Evolutionary conservation across 2,113 vertebrate genomes (phyloP).

Genomic region (Catharus fuscescens): DNA sequence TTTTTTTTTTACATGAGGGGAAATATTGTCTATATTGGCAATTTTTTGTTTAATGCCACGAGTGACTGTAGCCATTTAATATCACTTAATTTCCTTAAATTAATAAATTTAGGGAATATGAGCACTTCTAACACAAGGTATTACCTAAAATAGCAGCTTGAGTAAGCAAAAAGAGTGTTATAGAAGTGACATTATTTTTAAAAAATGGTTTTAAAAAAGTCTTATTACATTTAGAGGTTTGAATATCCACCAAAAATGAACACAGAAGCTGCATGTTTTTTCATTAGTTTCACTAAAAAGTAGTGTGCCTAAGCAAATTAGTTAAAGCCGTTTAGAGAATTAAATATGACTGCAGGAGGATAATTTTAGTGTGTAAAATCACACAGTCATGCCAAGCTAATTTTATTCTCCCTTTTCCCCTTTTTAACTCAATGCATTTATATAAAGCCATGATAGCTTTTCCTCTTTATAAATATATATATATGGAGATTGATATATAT

Average conservation of each 20-base stretch:
- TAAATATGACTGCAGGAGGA: not conserved
- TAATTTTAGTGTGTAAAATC: constrained; percentile 40
- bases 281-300: not conserved
- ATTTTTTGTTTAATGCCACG: not conserved
- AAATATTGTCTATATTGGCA: not conserved
- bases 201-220: not conserved
- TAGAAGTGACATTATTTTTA: not conserved
- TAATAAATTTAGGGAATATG: not conserved
- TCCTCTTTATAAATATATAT: not conserved
- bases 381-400: not conserved
- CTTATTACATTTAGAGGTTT: not conserved
- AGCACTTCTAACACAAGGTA: not conserved
- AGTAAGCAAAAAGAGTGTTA: not conserved
- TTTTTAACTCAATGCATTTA: not conserved
- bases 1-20: not conserved
- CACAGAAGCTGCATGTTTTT: not conserved
- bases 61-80: accelerated
- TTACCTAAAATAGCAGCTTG: not conserved
- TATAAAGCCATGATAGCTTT: not conserved
- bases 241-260: not conserved
- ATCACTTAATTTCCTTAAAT: not conserved
- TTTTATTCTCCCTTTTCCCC: constrained; percentile 4
- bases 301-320: not conserved
- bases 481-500: not conserved
- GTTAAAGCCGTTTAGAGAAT: constrained; percentile 20